Conservation (phyloP, 1,140 invertebrate genomes). For the Cotesia glomerata region DNA sequence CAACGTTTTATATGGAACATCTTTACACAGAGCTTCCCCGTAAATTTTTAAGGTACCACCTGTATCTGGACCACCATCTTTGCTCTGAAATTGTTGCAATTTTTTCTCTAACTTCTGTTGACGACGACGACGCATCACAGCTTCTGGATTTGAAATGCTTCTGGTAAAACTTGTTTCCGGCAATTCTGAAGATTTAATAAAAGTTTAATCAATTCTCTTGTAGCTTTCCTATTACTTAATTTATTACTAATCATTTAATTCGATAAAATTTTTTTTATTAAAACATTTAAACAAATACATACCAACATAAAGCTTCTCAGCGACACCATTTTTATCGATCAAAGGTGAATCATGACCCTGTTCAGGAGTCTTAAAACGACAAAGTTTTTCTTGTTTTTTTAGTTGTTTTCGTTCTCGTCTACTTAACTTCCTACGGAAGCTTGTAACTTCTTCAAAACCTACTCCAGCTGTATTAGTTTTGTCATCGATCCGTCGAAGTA, state of each 20-base stretch:
- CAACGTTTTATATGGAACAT: conserved; percentile 98
- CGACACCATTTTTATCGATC: conserved; percentile 85
- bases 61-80: conserved; percentile 90
- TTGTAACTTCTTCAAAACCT: conserved; percentile 69
- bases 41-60: conserved; percentile 98
- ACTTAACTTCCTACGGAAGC: conserved; percentile 91
- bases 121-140: conserved; percentile 95
- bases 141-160: conserved; percentile 98
- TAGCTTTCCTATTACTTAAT: too few species aligned
- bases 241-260: too few species aligned
- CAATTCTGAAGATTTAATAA: conserved; percentile 72
- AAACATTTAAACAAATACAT: conserved; percentile 25
- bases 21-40: conserved; percentile 93
- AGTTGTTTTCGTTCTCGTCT: conserved; percentile 98
- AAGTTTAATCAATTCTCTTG: neutral
- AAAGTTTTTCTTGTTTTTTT: conserved; percentile 95
- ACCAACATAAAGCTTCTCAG: conserved; percentile 92
- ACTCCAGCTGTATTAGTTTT: conserved; percentile 70
- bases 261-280: neutral
- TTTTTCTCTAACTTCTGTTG: conserved; percentile 98
- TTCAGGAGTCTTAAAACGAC: conserved; percentile 74
- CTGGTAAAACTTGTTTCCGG: conserved; percentile 98
- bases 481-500: conserved; percentile 87
- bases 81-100: conserved; percentile 92
- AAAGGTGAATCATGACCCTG: conserved; percentile 72